Conservation (phyloP, 2,113 vertebrate species). For the Nesogale talazaci region DNA sequence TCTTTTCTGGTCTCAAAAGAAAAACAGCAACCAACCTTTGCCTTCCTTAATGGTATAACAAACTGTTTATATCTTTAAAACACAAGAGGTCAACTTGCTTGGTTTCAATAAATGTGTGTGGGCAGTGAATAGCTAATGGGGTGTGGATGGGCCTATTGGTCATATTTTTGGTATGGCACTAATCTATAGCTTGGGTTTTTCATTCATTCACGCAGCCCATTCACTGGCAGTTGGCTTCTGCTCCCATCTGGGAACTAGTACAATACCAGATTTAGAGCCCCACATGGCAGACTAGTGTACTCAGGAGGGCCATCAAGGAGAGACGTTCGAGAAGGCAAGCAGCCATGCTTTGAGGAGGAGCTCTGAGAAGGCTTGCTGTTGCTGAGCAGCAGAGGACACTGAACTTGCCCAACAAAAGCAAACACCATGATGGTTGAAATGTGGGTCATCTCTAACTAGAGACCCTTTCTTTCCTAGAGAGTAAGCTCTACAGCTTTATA, state of each 20-base stretch:
- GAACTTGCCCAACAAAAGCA: background rate
- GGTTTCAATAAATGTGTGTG: constrained; percentile 7
- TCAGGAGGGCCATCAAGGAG: background rate
- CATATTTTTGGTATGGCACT: background rate
- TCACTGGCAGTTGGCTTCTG: background rate
- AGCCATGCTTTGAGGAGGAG: background rate
- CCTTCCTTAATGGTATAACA: background rate
- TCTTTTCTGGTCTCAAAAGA: background rate
- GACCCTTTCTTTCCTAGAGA: background rate
- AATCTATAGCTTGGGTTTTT: background rate
- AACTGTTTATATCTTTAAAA: constrained; percentile 15
- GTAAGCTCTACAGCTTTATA: background rate
- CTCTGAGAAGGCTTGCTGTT: background rate
- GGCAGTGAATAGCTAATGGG: background rate
- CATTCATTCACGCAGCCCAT: background rate
- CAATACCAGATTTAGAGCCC: background rate
- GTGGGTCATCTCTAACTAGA: background rate
- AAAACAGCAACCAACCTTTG: background rate
- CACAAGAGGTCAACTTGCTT: background rate
- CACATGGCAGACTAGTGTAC: background rate
- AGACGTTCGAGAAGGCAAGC: background rate
- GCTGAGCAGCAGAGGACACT: background rate
- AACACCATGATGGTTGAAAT: background rate
- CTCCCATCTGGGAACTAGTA: background rate
- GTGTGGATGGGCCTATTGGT: background rate